Percentiles rank a stretch among this genome's conserved stretches.
These are phyloP conservation scores for Arenaria interpres DNA, from an alignment of 2,113 vertebrate species.

Conservation along the genomic window DNA sequence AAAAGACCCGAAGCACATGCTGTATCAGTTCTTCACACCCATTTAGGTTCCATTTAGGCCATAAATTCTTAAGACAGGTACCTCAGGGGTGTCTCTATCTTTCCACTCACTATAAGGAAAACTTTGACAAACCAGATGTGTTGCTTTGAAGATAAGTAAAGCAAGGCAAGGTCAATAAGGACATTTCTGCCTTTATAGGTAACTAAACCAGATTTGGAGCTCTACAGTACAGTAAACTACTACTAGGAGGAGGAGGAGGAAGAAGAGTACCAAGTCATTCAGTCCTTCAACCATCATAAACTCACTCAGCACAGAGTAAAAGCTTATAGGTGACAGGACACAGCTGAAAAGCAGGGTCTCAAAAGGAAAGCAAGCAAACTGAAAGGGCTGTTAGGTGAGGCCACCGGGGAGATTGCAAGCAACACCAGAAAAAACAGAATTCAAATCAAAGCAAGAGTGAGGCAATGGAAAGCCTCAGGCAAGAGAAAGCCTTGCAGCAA, in stretches of 20 bases:
- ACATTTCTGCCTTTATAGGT: neutral
- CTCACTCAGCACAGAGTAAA: neutral
- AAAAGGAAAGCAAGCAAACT: neutral
- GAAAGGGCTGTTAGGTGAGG: neutral
- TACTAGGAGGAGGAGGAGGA: neutral
- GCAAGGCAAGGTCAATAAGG: neutral
- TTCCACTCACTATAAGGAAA: neutral
- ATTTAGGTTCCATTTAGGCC: neutral
- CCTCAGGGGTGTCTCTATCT: neutral
- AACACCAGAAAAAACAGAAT: neutral
- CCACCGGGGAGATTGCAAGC: neutral
- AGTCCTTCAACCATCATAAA: neutral
- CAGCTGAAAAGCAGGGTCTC: neutral
- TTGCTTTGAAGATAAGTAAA: neutral
- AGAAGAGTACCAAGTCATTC: neutral
- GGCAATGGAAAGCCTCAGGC: neutral
- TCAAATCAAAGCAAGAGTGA: neutral
- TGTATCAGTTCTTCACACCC: neutral
- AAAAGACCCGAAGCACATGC: neutral
- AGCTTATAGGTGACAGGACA: neutral
- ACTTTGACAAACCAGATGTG: neutral
- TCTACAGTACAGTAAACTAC: neutral
- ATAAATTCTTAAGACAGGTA: neutral
- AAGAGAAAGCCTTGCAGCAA: neutral
- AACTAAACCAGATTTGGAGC: neutral